Base-by-base conservation (phyloP, 2,888 invertebrate species). In the Linyphia triangularis region DNA sequence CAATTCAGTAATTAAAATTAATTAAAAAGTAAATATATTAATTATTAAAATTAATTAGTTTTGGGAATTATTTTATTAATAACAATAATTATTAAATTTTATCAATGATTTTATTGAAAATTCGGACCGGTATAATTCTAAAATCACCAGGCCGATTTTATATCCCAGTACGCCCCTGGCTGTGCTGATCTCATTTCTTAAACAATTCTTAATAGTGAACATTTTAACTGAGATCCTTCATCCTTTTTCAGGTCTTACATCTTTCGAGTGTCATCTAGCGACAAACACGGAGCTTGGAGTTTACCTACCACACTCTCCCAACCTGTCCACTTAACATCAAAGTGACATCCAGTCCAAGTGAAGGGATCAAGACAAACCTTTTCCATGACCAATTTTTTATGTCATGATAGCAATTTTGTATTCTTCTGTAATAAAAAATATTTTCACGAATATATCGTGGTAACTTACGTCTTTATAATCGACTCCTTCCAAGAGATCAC, bases 191-290 rank as follows among this genome's bases (percentile, higher is more conserved):
- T 59, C 0, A 59, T 24, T n/a, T 51, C 4, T 51, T 9, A 51
- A 51, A 59, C 9, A 59, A 0, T 1, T 24, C 4, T 24, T 2
- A 6, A 24, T 10, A 2, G 10, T 30, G 13, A n/a, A 4, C 7
- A 10, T 28, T 28, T n/a, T 22, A n/a, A n/a, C 3, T 59, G 9
- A n/a, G 16, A 33, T 57, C n/a, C 16, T 65, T 67, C n/a, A n/a
- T n/a, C n/a, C 19, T 43, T 2, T 33, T 37, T n/a, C 57, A 90
- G 95, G 59, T 96, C 96, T 92, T 98, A 98, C 92, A 94, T 96
- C 93, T 97, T 98, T 94, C 94, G 97, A 89, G 95, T 98, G 22
- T 95, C 95, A 91, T 97, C 97, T 0, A 95, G 95, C 90, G 98
- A 98, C 93, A 95, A 96, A n/a, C 95, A 96, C 72, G 98, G 97